Percentiles rank a stretch among this genome's conserved stretches.
phyloP scores from a whole-genome alignment of 2,888 invertebrate species.

The Cataglyphis altisquamis region DNA sequence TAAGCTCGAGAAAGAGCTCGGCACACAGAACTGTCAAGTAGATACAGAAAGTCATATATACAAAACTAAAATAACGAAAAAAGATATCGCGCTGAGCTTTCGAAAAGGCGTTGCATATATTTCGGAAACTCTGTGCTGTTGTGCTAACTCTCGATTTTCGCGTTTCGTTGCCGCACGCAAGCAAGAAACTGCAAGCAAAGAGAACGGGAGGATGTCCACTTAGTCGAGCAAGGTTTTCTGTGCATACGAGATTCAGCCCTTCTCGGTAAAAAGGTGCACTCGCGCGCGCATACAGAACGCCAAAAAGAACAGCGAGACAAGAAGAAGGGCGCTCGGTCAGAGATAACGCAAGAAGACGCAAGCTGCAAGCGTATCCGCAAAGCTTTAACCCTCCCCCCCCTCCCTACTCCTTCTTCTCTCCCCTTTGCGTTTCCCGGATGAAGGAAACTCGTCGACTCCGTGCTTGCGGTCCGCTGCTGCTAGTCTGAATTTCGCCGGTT shows the following conservation, averaged over 20 bases:
- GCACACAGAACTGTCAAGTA: neutral
- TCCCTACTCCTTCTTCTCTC: constrained; percentile 8
- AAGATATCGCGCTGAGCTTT: constrained; percentile 8
- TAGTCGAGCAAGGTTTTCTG: neutral
- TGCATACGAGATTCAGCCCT: constrained; percentile 51
- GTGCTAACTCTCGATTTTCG: constrained; percentile 4
- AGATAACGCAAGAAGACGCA: constrained; percentile 65
- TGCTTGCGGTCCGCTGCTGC: constrained; percentile 68
- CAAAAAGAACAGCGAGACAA: constrained; percentile 19
- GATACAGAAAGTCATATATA: constrained; percentile 2
- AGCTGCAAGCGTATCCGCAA: constrained; percentile 57
- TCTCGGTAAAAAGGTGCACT: constrained; percentile 18
- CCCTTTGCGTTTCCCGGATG: constrained; percentile 4
- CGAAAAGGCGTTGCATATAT: neutral
- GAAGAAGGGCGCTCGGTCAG: constrained; percentile 22
- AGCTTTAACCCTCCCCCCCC: constrained; percentile 18
- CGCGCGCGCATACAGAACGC: constrained; percentile 10
- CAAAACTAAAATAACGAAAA: neutral
- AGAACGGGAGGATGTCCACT: neutral
- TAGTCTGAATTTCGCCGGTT: constrained; percentile 64
- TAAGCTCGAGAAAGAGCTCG: neutral
- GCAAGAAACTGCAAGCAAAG: neutral
- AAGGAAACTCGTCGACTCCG: constrained; percentile 57
- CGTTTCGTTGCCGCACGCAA: neutral
- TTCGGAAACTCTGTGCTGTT: neutral